Evolutionary conservation across 2,113 vertebrate genomes (phyloP).

Genomic region (Athene noctua): DNA sequence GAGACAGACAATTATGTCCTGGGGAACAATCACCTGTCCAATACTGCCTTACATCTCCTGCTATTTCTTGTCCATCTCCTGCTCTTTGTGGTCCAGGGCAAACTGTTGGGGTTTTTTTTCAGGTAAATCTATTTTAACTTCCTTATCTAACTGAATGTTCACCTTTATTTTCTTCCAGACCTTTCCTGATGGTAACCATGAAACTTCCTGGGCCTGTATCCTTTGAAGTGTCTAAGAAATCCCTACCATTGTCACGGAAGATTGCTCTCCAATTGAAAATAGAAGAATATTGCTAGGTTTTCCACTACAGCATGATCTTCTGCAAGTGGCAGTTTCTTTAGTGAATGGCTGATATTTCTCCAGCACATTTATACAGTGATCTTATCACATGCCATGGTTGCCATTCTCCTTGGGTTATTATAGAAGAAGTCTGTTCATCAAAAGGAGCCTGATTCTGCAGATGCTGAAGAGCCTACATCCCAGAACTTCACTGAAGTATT

Average conservation of each 20-base stretch:
- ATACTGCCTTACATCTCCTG: neutral
- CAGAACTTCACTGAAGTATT: neutral
- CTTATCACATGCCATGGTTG: rapidly evolving
- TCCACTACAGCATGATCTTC: neutral
- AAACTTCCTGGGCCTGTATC: neutral
- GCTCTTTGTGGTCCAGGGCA: neutral
- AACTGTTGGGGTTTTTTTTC: neutral
- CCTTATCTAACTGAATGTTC: neutral
- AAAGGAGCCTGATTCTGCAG: neutral
- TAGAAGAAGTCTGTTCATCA: neutral
- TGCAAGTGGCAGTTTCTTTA: neutral
- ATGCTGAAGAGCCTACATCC: neutral
- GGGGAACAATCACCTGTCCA: neutral
- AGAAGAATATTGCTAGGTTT: neutral
- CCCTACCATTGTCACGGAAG: neutral
- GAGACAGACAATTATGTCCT: neutral
- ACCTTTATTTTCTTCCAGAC: neutral
- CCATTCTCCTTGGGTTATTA: neutral
- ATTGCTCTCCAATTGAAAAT: neutral
- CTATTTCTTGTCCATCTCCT: neutral
- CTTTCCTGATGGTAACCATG: neutral
- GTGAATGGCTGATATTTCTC: neutral
- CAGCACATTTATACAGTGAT: neutral
- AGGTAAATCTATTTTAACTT: neutral
- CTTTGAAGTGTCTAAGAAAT: neutral